Base-by-base conservation (phyloP, 2,888 invertebrate species). In the Drepanosiphum platanoidis region DNA sequence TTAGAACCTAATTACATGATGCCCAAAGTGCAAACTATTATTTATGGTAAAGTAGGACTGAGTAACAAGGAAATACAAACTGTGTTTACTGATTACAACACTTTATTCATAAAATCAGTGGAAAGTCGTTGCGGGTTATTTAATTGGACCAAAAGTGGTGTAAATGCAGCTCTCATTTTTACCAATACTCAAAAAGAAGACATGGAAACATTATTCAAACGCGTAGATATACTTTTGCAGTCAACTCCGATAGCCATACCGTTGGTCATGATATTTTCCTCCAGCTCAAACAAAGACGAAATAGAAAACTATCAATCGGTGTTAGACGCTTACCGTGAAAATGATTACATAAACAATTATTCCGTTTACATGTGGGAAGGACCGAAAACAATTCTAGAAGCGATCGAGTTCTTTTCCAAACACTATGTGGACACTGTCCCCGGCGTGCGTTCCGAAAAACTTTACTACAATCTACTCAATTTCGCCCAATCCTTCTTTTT, bases 11-110 rank as follows among this genome's bases (percentile, higher is more conserved):
- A 30, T 32, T 30, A 15, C 34, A 42, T 84, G n/a, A 27, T 52
- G 58, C 27, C 75, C 3, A 84, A 84, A 8, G 84, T 84, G 1
- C 34, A 30, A 8, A 22, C 84, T 22, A 36, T 84, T 52, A 68
- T 84, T 66, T 84, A 84, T 15, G 84, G 84, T 66, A 84, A 46
- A 77, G 30, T 52, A 22, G 84, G 75, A 52, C 77, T 30, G 7
- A 30, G 66, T 30, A 66, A 84, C 11, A 66, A 52, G 18, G 34
- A 68, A 36, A 22, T 75, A n/a, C 84, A 84, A n/a, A 42, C 30
- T 22, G 30, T 84, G 1, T 13, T 36, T 27, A 74, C 74, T 18
- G 30, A 74, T 18, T 13, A 75, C 30, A 36, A 39, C 13, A 18
- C 7, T 8, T 52, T 11, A 34, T 77, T 84, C 3, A 77, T 84